Conservation (phyloP, 2,113 vertebrate species). For the Catharus bicknelli region DNA sequence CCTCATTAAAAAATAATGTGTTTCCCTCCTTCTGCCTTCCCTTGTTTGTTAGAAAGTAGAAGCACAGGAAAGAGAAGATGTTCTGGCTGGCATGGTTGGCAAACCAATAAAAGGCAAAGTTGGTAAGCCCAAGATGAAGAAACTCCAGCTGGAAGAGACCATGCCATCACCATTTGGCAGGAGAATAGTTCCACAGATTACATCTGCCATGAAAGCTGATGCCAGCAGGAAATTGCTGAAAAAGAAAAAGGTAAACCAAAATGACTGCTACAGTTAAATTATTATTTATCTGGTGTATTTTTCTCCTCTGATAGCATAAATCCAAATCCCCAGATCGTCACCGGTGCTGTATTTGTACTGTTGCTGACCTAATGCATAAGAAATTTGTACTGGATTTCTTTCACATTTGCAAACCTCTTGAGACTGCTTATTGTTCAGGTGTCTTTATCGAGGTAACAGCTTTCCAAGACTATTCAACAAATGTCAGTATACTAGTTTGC, state of each 20-base stretch:
- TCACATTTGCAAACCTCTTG: neutral
- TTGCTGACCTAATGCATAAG: neutral
- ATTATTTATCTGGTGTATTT: neutral
- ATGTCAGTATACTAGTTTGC: neutral
- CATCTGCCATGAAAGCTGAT: constrained; percentile 88
- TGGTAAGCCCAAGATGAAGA: constrained; percentile 95
- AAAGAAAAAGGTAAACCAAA: constrained; percentile 88
- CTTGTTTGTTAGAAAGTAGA: constrained; percentile 82
- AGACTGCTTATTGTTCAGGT: neutral
- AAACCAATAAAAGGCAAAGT: constrained; percentile 97
- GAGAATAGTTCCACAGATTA: constrained; percentile 89
- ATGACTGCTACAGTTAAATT: neutral
- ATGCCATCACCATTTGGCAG: constrained; percentile 92
- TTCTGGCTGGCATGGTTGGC: constrained; percentile 79
- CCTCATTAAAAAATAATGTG: neutral
- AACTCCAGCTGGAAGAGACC: constrained; percentile 92
- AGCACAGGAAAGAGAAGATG: constrained; percentile 88
- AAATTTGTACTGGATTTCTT: neutral
- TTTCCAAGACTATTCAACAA: neutral
- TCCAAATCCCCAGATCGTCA: fast-evolving
- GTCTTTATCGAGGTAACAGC: neutral
- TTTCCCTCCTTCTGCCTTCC: neutral
- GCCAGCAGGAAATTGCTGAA: constrained; percentile 90
- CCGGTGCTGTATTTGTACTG: neutral
- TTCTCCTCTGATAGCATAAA: neutral